Percentiles rank a stretch among this genome's conserved stretches.
Conservation (phyloP, 2,113 vertebrate species). For the Aepyceros melampus region DNA sequence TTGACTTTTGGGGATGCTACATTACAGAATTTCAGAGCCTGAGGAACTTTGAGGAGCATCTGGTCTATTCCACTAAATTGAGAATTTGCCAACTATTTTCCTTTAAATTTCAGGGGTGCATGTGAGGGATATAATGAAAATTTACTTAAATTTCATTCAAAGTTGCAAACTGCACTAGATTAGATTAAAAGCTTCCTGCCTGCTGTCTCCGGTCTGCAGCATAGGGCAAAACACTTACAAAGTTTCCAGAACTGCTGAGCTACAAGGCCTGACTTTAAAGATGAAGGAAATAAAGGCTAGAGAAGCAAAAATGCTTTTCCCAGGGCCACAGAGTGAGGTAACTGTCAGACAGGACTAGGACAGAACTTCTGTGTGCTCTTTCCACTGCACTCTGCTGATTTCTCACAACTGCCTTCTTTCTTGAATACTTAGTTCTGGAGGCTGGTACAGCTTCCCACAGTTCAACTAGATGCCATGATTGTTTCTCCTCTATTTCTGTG, state of each 20-base stretch:
- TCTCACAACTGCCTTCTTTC: constrained; percentile 21
- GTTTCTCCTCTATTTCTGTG: constrained; percentile 7
- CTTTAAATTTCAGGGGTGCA: neutral
- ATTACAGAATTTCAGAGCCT: constrained; percentile 25
- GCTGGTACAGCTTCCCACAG: constrained; percentile 14
- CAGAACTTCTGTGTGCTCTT: neutral
- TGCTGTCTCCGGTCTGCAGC: neutral
- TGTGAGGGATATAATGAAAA: neutral
- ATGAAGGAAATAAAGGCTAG: constrained; percentile 4
- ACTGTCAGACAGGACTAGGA: neutral
- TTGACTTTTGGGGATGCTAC: neutral
- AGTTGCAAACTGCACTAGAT: neutral
- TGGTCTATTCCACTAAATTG: neutral
- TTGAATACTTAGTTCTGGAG: constrained; percentile 9
- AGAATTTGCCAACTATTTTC: neutral
- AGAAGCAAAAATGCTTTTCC: neutral
- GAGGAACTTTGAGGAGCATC: neutral
- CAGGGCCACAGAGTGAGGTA: neutral
- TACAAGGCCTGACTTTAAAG: neutral
- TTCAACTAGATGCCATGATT: neutral
- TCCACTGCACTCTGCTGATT: neutral
- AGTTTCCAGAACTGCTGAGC: neutral
- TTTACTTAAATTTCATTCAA: constrained; percentile 3
- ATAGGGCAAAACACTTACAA: neutral
- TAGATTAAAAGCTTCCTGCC: neutral